Evolutionary conservation across 2,888 invertebrate genomes (phyloP), one percentile per base, ranked within the genome.

Genomic region (Cosmia pyralina): DNA sequence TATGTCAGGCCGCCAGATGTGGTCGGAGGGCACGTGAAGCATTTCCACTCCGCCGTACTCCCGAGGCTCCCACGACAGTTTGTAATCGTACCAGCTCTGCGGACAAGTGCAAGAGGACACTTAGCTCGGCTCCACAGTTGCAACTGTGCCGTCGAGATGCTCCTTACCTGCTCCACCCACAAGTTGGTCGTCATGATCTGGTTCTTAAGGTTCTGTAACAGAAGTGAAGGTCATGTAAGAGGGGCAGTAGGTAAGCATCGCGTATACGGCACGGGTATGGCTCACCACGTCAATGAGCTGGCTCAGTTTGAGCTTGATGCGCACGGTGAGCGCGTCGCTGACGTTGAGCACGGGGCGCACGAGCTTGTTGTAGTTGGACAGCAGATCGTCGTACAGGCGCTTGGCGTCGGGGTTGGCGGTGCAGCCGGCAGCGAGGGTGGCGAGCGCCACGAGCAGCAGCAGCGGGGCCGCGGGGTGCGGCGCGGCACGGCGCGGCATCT

Each of bases 231-330:
- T 65, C 7, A 65, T 46, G 41, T 71, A 28, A 53, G 41, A 57
- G 13, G 4, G 48, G 57, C 57, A 13, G 34, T 19, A 22, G 13
- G 38, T 7, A 46, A 15, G 41, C 34, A 34, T n/a, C 4, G 41
- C 2, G 38, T 15, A 55, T 19, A 10, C 11, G 38, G 53, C 6
- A 38, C 28, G 38, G 4, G 38, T 4, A 63, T 64, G 48, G 60
- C 99, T 98, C 96, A 99, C 99, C 97, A 99, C 99, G 96, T 99
- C 99, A 92, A 99, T 99, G 93, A 99, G 98, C 96, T 99, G 99
- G 69, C 99, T 99, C 87, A 99, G 97, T 95, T 99, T 98, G 91
- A 99, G 98, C 95, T 99, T 99, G 96, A 99, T 99, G 96, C 98
- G 98, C 92, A 99, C 99, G 91, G 98, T 98, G 86, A 99, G 97